These are phyloP conservation scores for Philypnodon macrostomus DNA, from an alignment of 2,797 vertebrate species.

Conservation along the genomic window DNA sequence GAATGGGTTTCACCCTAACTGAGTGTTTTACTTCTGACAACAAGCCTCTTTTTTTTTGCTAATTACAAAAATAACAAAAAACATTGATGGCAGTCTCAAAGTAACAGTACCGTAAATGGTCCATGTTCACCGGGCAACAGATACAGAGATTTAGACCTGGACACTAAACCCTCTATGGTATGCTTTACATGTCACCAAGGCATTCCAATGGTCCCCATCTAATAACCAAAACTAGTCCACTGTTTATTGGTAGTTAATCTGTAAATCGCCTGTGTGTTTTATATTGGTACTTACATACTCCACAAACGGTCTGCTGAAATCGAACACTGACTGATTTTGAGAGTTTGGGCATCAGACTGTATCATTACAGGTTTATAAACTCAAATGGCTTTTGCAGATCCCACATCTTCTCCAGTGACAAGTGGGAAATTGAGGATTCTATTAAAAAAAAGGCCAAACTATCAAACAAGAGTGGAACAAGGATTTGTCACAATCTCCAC, in stretches of 20 bases:
- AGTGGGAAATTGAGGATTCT: conserved; percentile 37
- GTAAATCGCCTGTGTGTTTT: neutral
- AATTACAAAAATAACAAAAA: too few species aligned
- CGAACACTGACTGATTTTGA: neutral
- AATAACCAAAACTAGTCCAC: neutral
- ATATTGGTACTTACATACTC: neutral
- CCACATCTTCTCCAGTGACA: conserved; percentile 25
- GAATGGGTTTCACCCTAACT: neutral
- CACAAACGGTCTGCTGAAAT: neutral
- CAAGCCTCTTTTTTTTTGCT: neutral
- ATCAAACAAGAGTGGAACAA: conserved; percentile 6
- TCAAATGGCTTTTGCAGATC: conserved; percentile 9
- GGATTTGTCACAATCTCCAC: conserved; percentile 8
- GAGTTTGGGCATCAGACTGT: conserved; percentile 5
- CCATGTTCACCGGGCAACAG: too few species aligned
- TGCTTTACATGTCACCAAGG: neutral
- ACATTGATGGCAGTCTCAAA: too few species aligned
- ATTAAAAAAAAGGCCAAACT: conserved; percentile 3
- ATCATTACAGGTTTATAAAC: conserved; percentile 21
- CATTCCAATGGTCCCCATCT: neutral
- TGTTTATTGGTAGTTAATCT: neutral
- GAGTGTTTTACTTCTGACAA: neutral
- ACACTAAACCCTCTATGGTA: too few species aligned
- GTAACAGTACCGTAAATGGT: too few species aligned
- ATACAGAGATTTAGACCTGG: too few species aligned